These are phyloP conservation scores for Onychomys torridus DNA, from an alignment of 2,797 vertebrate species.

Conservation along the genomic window DNA sequence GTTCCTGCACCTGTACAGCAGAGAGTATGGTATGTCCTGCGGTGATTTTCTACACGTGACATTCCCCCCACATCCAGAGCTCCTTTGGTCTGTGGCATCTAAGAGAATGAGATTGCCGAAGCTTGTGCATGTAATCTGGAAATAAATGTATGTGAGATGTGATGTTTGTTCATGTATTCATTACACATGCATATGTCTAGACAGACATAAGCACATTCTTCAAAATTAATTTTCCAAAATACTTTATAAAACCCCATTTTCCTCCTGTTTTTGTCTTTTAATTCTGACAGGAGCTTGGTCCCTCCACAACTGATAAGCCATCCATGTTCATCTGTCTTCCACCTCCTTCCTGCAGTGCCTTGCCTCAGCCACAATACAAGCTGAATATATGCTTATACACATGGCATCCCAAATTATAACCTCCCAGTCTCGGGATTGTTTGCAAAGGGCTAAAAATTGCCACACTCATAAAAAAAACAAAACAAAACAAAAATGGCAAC, in stretches of 20 bases:
- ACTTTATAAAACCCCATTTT: slow-evolving; percentile 23
- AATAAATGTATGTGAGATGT: neutral
- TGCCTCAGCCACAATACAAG: slow-evolving; percentile 74
- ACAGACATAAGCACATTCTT: slow-evolving; percentile 27
- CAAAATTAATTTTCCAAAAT: slow-evolving; percentile 54
- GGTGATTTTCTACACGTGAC: neutral
- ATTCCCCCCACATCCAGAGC: neutral
- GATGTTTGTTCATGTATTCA: neutral
- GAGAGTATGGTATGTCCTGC: rapidly evolving
- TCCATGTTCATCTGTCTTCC: slow-evolving; percentile 73
- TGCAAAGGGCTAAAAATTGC: slow-evolving; percentile 81
- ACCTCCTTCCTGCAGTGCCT: slow-evolving; percentile 57
- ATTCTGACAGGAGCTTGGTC: slow-evolving; percentile 66
- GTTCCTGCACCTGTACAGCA: neutral
- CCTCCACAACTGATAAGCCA: slow-evolving; percentile 68
- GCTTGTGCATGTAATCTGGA: neutral
- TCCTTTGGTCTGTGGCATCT: neutral
- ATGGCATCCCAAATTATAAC: slow-evolving; percentile 79
- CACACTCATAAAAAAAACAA: slow-evolving; percentile 59
- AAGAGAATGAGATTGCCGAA: neutral
- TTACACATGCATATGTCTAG: slow-evolving; percentile 22
- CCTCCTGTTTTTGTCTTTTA: slow-evolving; percentile 28
- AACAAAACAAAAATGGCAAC: slow-evolving; percentile 84
- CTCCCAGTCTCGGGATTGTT: slow-evolving; percentile 70
- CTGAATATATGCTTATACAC: slow-evolving; percentile 69